Evolutionary conservation across 2,113 vertebrate species (phyloP), one percentile per base, ranked within the genome.

Genomic region (Rhabdomys dilectus): DNA sequence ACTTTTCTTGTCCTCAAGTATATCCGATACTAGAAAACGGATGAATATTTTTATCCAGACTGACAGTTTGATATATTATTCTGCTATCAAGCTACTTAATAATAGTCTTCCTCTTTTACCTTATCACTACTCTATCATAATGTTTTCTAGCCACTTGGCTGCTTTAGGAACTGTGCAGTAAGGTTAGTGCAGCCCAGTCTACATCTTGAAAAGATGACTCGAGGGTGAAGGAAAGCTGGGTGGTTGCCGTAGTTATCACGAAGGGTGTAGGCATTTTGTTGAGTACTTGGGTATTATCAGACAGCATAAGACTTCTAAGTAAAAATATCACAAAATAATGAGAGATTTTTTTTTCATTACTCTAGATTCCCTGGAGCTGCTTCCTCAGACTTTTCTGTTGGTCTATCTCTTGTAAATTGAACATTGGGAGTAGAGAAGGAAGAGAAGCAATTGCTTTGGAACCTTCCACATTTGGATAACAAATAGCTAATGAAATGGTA

Each of bases 31-130:
- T 48, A 70, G 88, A 96, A 97, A 98, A 97, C 0, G 2, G 91
- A 97, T 39, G 62, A 96, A 96, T 88, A 84, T 86, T 31, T 53
- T 94, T 89, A 91, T 82, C 36, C 39, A 95, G 92, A 89, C 94
- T 97, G 89, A 97, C 97, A 96, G 26, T 97, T 82, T 96, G 95
- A 95, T 98, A 77, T 96, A 97, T 98, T 98, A 96, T 97, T 98
- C 42, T 90, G n/a, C 73, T 97, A 91, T 92, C 58, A 51, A 92
- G 62, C 45, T 84, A 94, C 95, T 96, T 97, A 98, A 97, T 77
- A 98, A 82, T 36, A 96, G 88, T 34, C 75, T 96, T 66, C 80
- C 73, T 92, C 91, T 92, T 90, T 97, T 95, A 88, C 93, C 72
- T 73, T 96, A 93, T 96, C 87, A 97, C 76, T 78, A n/a, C 88